These are phyloP conservation scores for Stegophylla sp. DNA, from an alignment of 2,888 invertebrate species.

Conservation along the genomic window DNA sequence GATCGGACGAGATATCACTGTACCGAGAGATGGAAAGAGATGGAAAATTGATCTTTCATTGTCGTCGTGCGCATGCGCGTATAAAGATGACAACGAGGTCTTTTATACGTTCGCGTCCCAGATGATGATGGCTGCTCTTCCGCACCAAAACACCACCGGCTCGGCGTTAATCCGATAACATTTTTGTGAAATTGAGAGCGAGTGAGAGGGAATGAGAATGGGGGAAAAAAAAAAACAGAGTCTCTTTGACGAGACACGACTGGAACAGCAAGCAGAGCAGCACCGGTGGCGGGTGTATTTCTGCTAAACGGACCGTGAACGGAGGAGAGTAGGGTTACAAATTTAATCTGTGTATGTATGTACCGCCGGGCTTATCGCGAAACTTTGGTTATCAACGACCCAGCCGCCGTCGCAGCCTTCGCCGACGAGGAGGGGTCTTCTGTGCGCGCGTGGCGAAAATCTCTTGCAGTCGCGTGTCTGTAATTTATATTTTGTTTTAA, in stretches of 20 bases:
- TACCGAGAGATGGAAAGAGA: not conserved
- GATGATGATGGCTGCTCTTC: conserved; percentile 42
- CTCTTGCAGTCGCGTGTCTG: not conserved
- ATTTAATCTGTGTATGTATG: conserved; percentile 46
- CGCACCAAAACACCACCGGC: conserved; percentile 29
- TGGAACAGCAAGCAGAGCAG: no score
- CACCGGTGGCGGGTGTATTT: conserved; percentile 46
- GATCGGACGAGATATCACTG: conserved; percentile 19
- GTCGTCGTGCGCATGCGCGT: not conserved
- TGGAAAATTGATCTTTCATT: conserved; percentile 6
- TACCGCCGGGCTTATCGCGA: conserved; percentile 24
- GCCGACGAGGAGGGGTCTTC: no score
- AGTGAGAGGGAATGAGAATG: no score
- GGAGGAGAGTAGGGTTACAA: conserved; percentile 18
- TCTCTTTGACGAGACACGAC: conserved; percentile 37
- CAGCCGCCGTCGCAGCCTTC: no score
- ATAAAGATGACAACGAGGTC: not conserved
- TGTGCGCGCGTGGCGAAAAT: no score
- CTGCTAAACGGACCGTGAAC: conserved; percentile 55
- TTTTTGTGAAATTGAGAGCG: conserved; percentile 38
- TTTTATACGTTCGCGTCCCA: not conserved
- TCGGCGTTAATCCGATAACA: conserved; percentile 42
- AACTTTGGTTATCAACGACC: conserved; percentile 30
- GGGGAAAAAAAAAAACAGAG: not conserved
- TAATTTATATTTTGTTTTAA: not conserved